Evolutionary conservation across 2,888 invertebrate species (phyloP).

Genomic region (Exephanes ischioxanthus): DNA sequence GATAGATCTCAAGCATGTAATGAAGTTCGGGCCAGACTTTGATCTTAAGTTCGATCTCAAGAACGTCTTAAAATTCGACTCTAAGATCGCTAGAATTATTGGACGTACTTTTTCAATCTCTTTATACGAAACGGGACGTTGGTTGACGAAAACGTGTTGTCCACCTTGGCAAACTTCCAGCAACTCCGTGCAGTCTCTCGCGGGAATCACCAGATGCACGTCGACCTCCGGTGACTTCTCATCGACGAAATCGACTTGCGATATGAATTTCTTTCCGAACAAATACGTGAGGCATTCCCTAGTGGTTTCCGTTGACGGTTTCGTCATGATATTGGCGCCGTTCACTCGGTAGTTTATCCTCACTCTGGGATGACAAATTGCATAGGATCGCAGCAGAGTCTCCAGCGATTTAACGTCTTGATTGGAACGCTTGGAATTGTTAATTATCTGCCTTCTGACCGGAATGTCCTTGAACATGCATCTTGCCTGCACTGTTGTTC

Average conservation of each 20-base stretch:
- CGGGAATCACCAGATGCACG: slow-evolving; percentile 80
- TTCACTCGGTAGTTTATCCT: slow-evolving; percentile 85
- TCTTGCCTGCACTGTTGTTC: slow-evolving; percentile 86
- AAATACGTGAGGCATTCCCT: slow-evolving; percentile 81
- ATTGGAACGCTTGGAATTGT: slow-evolving; percentile 83
- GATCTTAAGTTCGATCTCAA: no score
- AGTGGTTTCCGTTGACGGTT: slow-evolving; percentile 81
- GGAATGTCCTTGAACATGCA: slow-evolving; percentile 87
- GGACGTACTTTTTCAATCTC: slow-evolving; percentile 86
- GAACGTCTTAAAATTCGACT: no score
- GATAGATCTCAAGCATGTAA: no score
- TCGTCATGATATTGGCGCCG: slow-evolving; percentile 85
- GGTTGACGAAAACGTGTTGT: slow-evolving; percentile 86
- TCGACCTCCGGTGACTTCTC: slow-evolving; percentile 72
- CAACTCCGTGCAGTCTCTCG: slow-evolving; percentile 75
- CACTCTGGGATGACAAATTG: slow-evolving; percentile 85
- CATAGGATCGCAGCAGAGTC: slow-evolving; percentile 85
- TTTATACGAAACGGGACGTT: slow-evolving; percentile 86
- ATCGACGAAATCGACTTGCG: slow-evolving; percentile 78
- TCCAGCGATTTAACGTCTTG: slow-evolving; percentile 87
- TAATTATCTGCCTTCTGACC: slow-evolving; percentile 86
- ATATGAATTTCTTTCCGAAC: slow-evolving; percentile 77
- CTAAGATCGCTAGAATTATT: not conserved
- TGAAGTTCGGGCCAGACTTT: no score
- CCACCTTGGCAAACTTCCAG: slow-evolving; percentile 72